A percentile compares a stretch with the other conserved stretches of the same genome.
Evolutionary conservation across 1,140 invertebrate species (phyloP).

Genomic region (Aethina tumida): DNA sequence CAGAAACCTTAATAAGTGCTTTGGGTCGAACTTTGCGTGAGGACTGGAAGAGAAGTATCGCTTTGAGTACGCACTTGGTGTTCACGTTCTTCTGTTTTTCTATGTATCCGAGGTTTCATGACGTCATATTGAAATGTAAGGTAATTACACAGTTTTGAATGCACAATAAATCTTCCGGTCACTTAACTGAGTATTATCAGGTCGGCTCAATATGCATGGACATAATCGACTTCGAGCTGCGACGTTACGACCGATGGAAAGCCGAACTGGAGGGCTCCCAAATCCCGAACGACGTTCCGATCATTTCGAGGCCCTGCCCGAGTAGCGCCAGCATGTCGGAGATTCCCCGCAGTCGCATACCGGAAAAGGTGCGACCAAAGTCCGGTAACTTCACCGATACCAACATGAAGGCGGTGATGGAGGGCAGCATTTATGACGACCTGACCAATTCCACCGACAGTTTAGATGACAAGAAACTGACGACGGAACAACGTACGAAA

Average conservation of each 20-base stretch:
- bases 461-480: conserved; percentile 74
- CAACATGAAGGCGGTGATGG: conserved; percentile 33
- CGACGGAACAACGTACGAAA: conserved; percentile 33
- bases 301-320: conserved; percentile 28
- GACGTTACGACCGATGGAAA: conserved; percentile 87
- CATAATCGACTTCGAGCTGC: conserved; percentile 88
- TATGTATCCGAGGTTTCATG: conserved; percentile 92
- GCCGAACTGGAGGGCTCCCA: conserved; percentile 69
- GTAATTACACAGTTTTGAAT: conserved; percentile 40
- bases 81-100: conserved; percentile 97
- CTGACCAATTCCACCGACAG: conserved; percentile 50
- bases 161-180: conserved; percentile 1
- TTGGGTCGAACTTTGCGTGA: conserved; percentile 89
- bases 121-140: conserved; percentile 82
- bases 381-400: conserved; percentile 52
- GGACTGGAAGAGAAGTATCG: conserved; percentile 94
- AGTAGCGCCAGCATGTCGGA: conserved; percentile 39
- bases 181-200: conserved; percentile 40
- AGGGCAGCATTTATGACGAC: conserved; percentile 55
- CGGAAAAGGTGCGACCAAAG: conserved; percentile 53
- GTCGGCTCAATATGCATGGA: conserved; percentile 94
- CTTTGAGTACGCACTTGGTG: conserved; percentile 92
- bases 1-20: conserved; percentile 93
- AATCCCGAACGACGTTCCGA: conserved; percentile 34
- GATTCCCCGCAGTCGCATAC: conserved; percentile 53